These are phyloP conservation scores for Netelia virgata DNA, from an alignment of 2,888 invertebrate species.

Conservation along the genomic window DNA sequence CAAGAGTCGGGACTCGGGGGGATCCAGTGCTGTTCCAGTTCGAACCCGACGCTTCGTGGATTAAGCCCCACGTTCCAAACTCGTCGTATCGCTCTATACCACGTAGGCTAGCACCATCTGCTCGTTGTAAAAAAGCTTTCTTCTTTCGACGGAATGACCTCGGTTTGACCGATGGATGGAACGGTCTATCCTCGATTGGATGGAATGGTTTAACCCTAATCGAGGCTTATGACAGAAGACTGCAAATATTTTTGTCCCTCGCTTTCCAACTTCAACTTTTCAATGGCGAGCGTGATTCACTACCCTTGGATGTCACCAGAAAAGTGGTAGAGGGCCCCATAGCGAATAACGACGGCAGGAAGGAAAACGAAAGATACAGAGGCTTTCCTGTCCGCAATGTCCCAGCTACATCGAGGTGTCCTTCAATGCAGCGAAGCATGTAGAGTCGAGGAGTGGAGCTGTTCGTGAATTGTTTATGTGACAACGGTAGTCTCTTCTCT, in stretches of 20 bases:
- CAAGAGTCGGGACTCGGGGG: neutral
- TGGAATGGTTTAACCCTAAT: too few species aligned
- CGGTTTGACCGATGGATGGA: too few species aligned
- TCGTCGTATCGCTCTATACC: conserved; percentile 47
- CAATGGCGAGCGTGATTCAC: neutral
- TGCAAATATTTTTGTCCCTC: too few species aligned
- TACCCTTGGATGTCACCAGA: neutral
- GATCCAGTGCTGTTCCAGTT: conserved; percentile 28
- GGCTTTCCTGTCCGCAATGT: conserved; percentile 9
- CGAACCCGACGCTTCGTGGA: conserved; percentile 55
- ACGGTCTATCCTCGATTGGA: too few species aligned
- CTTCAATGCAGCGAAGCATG: conserved; percentile 15
- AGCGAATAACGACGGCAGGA: neutral
- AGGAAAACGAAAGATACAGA: conserved; percentile 18
- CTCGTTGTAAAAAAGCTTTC: conserved; percentile 1
- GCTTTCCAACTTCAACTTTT: too few species aligned
- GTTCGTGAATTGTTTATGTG: conserved; percentile 72
- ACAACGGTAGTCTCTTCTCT: conserved; percentile 67
- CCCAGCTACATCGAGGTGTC: conserved; percentile 20
- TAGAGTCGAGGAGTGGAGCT: conserved; percentile 27
- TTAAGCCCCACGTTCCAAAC: conserved; percentile 49
- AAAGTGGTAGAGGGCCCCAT: neutral
- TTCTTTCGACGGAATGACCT: too few species aligned
- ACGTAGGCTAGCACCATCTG: neutral
- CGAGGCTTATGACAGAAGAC: too few species aligned